Percentiles rank a stretch among this genome's conserved stretches.
Evolutionary conservation across 2,888 invertebrate genomes (phyloP).

Genomic region (Myopa testacea): DNA sequence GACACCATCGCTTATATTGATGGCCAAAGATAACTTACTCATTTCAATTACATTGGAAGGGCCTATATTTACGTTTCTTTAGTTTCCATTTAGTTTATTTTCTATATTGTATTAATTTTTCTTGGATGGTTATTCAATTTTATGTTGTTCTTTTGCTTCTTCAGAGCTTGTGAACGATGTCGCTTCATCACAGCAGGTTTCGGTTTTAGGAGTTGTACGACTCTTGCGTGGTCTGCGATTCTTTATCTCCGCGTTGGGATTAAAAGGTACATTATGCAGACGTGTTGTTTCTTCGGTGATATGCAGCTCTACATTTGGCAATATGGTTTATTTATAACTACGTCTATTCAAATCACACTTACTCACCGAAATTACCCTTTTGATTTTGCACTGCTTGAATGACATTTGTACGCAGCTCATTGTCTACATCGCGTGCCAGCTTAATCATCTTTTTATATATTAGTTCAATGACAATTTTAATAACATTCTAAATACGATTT

Average conservation of each 20-base stretch:
- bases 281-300: constrained; percentile 62
- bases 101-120: not conserved
- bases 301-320: constrained; percentile 54
- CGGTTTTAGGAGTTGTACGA: constrained; percentile 28
- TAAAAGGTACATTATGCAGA: constrained; percentile 74
- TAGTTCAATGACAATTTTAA: not conserved
- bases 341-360: constrained; percentile 3
- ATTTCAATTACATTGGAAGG: too few relatives aligned
- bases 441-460: constrained; percentile 72
- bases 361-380: constrained; percentile 76
- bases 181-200: constrained; percentile 52
- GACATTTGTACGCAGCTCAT: constrained; percentile 78
- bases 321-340: constrained; percentile 5
- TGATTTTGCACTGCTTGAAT: constrained; percentile 79
- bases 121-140: too few relatives aligned
- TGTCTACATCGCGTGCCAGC: constrained; percentile 77
- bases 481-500: constrained; percentile 49
- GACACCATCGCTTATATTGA: too few relatives aligned
- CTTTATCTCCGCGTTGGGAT: constrained; percentile 70
- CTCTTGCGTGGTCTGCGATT: constrained; percentile 50
- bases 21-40: too few relatives aligned
- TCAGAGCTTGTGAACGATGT: not conserved
- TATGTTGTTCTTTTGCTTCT: too few relatives aligned
- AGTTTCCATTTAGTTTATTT: not conserved
- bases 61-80: not conserved